phyloP scores from a whole-genome alignment of 2,113 vertebrate species.

The Gobio gobio region DNA sequence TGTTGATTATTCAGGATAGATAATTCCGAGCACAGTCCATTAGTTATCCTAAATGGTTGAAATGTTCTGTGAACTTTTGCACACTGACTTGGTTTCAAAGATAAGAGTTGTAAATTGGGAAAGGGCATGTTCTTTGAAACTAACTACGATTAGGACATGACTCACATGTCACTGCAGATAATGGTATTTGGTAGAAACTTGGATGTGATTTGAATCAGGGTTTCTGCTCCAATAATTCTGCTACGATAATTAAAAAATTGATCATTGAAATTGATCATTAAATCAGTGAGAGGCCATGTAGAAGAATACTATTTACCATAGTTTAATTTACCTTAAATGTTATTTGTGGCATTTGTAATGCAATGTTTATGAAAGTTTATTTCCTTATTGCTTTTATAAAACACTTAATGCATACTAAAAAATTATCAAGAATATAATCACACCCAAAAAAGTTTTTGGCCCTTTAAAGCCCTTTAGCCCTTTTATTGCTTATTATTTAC shows the following conservation, averaged over 20 bases:
- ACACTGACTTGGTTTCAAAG: conserved; percentile 28
- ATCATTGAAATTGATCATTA: too few relatives aligned
- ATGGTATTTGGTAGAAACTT: not conserved
- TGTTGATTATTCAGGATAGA: not conserved
- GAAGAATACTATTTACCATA: too few relatives aligned
- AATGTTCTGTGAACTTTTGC: conserved; percentile 16
- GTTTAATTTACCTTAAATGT: too few relatives aligned
- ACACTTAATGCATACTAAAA: too few relatives aligned
- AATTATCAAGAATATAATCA: not conserved
- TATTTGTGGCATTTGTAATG: not conserved
- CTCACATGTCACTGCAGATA: not conserved
- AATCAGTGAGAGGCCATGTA: too few relatives aligned
- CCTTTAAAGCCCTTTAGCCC: not conserved
- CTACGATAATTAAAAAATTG: too few relatives aligned
- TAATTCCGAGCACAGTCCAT: conserved; percentile 6
- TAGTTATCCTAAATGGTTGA: not conserved
- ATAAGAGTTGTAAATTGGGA: not conserved
- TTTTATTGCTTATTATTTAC: not conserved
- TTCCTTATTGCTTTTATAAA: not conserved
- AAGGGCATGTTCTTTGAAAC: not conserved
- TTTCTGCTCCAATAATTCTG: too few relatives aligned
- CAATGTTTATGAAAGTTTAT: not conserved
- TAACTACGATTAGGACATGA: not conserved
- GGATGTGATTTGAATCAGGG: not conserved
- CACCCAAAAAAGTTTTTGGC: not conserved